Percentiles rank a stretch among this genome's conserved stretches.
phyloP scores from a whole-genome alignment of 2,113 vertebrate genomes.

The Anolis carolinensis region DNA sequence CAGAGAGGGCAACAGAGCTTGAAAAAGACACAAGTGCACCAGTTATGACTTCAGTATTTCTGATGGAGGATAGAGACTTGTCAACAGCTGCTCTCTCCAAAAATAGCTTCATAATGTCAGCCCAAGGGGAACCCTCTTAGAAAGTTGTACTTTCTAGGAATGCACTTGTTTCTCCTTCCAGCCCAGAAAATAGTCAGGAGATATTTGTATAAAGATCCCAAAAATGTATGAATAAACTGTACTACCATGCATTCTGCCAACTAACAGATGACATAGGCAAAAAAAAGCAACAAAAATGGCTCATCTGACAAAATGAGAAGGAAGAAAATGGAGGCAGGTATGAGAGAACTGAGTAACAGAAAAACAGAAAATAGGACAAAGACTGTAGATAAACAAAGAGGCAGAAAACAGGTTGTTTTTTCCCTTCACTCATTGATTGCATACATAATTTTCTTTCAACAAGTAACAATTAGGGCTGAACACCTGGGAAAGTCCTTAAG shows the following conservation, averaged over 20 bases:
- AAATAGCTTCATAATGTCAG: background rate
- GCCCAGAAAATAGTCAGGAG: background rate
- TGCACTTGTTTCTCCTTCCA: background rate
- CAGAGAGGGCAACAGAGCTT: background rate
- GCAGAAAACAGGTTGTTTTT: conserved; percentile 12
- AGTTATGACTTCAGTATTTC: background rate
- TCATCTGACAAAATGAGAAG: background rate
- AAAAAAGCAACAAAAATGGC: background rate
- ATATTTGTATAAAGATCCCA: background rate
- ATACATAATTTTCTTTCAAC: conserved; percentile 14
- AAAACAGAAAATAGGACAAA: background rate
- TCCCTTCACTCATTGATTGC: background rate
- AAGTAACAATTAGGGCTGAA: conserved; percentile 26
- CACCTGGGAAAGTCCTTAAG: conserved; percentile 31
- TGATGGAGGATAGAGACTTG: background rate
- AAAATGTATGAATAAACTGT: too few relatives aligned
- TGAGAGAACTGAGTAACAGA: background rate
- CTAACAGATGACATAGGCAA: background rate
- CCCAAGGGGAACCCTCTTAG: background rate
- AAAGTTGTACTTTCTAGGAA: background rate
- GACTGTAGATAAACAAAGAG: background rate
- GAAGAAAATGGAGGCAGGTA: background rate
- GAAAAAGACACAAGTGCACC: background rate
- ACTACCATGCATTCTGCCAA: background rate
- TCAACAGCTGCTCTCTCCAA: background rate